phyloP scores from a whole-genome alignment of 2,797 vertebrate species.

The Echiichthys vipera region DNA sequence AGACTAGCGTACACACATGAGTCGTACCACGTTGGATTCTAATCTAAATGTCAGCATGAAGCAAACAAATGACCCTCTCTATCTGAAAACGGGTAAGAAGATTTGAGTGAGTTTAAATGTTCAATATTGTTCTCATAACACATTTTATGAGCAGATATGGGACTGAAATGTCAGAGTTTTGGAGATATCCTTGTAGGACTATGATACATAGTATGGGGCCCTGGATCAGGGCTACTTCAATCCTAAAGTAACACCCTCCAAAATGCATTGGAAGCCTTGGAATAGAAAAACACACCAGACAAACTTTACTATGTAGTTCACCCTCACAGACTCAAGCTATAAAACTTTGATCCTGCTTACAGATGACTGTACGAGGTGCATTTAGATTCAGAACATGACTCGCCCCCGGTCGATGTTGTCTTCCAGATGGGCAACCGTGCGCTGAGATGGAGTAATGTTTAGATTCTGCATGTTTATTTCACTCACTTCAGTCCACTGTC shows the following conservation, averaged over 20 bases:
- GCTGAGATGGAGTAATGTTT: slow-evolving; percentile 28
- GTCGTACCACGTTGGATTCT: too few species aligned
- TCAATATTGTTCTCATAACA: too few species aligned
- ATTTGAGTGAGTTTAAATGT: too few species aligned
- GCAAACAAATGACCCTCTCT: too few species aligned
- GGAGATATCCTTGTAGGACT: not conserved
- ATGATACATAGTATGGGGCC: not conserved
- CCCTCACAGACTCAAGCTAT: not conserved
- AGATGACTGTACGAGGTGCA: slow-evolving; percentile 20
- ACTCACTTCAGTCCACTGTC: slow-evolving; percentile 25
- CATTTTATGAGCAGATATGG: too few species aligned
- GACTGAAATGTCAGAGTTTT: not conserved
- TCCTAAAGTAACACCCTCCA: not conserved
- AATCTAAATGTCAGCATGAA: too few species aligned
- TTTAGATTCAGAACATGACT: slow-evolving; percentile 46
- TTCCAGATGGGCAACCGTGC: slow-evolving; percentile 49
- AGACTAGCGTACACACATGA: too few species aligned
- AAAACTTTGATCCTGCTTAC: slow-evolving; percentile 13
- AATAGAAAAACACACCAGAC: not conserved
- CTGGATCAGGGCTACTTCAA: not conserved
- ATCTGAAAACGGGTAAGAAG: too few species aligned
- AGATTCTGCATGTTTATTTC: slow-evolving; percentile 43
- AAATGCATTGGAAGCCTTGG: not conserved
- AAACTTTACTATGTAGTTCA: not conserved
- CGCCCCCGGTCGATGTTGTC: slow-evolving; percentile 37